Conservation (phyloP, 2,113 vertebrate species). For the Pterocles burchelli region DNA sequence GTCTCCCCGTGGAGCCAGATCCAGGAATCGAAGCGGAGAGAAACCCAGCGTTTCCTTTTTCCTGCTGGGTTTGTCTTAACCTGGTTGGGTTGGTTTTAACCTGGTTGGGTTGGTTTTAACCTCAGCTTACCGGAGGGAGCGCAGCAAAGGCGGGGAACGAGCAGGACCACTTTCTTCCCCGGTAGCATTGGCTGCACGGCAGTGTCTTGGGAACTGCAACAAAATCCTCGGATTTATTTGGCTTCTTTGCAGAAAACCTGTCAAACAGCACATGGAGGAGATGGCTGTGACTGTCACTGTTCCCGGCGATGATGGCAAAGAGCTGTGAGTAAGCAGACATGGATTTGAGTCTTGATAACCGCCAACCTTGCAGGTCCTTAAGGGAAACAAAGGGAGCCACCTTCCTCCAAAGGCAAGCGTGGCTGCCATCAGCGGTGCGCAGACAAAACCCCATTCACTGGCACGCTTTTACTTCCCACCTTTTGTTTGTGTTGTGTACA, state of each 20-base stretch:
- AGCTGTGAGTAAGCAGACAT: neutral
- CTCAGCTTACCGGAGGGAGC: neutral
- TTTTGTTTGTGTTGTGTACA: too few relatives aligned
- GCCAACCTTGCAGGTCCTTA: too few relatives aligned
- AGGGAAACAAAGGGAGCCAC: neutral
- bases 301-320: neutral
- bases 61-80: neutral
- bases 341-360: neutral
- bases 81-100: neutral
- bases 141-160: too few relatives aligned
- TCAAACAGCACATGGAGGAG: neutral
- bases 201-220: neutral
- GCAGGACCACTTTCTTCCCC: neutral
- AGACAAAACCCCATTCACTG: neutral
- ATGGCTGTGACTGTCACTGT: neutral
- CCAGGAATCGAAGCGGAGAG: neutral
- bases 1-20: neutral
- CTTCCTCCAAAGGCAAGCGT: neutral
- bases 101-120: too few relatives aligned
- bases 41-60: neutral
- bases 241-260: neutral
- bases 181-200: fast-evolving
- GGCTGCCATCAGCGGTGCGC: neutral
- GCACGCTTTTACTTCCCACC: too few relatives aligned
- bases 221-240: neutral